Conservation (phyloP, 2,797 vertebrate species). For the Taeniopygia guttata region DNA sequence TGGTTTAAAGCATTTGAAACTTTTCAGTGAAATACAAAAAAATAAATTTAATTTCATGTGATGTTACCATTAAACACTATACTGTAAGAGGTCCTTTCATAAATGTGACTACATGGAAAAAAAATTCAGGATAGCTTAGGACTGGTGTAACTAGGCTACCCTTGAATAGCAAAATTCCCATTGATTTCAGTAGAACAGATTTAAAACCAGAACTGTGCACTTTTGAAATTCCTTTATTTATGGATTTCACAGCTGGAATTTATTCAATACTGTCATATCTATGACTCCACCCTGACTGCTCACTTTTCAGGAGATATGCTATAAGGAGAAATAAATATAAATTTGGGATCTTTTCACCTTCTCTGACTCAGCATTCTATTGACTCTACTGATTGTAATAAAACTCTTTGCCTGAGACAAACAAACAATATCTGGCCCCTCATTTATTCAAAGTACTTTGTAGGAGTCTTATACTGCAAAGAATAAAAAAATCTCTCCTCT, state of each 20-base stretch:
- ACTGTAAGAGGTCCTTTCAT: neutral
- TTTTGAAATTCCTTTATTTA: neutral
- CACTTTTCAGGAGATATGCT: neutral
- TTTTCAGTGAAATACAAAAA: constrained; percentile 1
- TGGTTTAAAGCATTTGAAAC: constrained; percentile 5
- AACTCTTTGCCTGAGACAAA: neutral
- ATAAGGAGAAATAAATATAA: neutral
- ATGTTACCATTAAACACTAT: neutral
- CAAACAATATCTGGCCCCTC: neutral
- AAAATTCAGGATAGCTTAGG: neutral
- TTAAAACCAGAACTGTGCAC: neutral
- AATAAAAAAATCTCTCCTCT: neutral
- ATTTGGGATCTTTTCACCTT: neutral
- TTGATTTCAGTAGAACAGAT: neutral
- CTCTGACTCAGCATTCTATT: neutral
- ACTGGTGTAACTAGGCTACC: neutral
- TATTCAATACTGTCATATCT: neutral
- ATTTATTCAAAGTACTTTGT: neutral
- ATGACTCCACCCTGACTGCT: neutral
- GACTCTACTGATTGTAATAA: neutral
- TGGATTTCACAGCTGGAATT: neutral
- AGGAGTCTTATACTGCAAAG: neutral
- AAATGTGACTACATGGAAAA: neutral
- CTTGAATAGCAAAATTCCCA: neutral
- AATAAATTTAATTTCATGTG: neutral